phyloP scores from a whole-genome alignment of 1,140 invertebrate genomes.

The Drosophila ogumai region DNA sequence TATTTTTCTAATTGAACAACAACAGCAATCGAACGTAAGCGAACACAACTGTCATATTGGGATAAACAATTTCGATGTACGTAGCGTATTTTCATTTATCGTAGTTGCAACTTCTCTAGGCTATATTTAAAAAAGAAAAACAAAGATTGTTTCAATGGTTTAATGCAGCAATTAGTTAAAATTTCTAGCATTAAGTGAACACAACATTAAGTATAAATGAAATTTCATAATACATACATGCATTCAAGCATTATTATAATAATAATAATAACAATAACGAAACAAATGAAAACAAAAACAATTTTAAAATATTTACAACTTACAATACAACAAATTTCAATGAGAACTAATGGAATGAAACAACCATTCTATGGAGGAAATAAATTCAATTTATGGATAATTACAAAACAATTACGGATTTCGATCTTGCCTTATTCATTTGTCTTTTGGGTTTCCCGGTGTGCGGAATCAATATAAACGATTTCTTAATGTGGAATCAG shows the following conservation, averaged over 20 bases:
- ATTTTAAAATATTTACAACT: slow-evolving; percentile 82
- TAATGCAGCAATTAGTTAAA: slow-evolving; percentile 78
- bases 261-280: slow-evolving; percentile 27
- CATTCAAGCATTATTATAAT: slow-evolving; percentile 51
- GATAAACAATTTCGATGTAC: slow-evolving; percentile 76
- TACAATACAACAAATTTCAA: slow-evolving; percentile 77
- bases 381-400: slow-evolving; percentile 83
- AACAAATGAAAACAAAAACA: slow-evolving; percentile 55
- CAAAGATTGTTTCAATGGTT: slow-evolving; percentile 76
- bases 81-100: slow-evolving; percentile 73
- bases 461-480: neutral
- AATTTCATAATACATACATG: slow-evolving; percentile 63
- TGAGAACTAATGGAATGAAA: slow-evolving; percentile 71
- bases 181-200: slow-evolving; percentile 72
- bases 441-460: accelerated
- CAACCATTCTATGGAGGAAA: slow-evolving; percentile 75
- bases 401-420: slow-evolving; percentile 43
- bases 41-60: slow-evolving; percentile 81
- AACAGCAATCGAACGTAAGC: slow-evolving; percentile 69
- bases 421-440: neutral
- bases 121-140: slow-evolving; percentile 52
- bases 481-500: neutral
- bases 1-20: slow-evolving; percentile 58
- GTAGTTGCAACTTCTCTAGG: slow-evolving; percentile 80
- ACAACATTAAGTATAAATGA: slow-evolving; percentile 67